Evolutionary conservation across 2,888 invertebrate genomes (phyloP), one percentile per base, ranked within the genome.

Genomic region (Orthonychiurus folsomi): DNA sequence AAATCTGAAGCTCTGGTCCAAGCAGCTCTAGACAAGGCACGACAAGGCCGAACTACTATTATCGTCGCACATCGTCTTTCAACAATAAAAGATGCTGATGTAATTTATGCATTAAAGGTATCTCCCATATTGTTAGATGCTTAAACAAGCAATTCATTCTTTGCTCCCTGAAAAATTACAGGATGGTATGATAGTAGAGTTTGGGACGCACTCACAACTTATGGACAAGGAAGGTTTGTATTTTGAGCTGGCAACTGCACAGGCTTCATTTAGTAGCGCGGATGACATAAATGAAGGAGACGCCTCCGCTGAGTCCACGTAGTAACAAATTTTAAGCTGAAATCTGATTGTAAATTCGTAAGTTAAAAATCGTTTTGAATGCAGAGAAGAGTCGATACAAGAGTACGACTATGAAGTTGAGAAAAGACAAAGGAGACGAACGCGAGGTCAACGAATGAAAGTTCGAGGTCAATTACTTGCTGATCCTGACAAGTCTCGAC

Each of bases 1-100:
- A 76, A 78, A 68, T 79, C 78, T 66, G 82, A 83, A 72, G 73
- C 76, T 1, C 70, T 79, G 12, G 81, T 82, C 1, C 81, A 82
- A 73, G 74, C 73, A 18, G 81, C 81, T 20, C 74, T 82, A 20
- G 80, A 82, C 61, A 77, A 78, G 65, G 81, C 81, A 0, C 75
- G 74, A 27, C 62, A 73, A 63, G 76, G 76, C 15, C 66, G 77
- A 54, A 76, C 76, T 2, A 76, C 76, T 3, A 72, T 77, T 28
- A 73, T 76, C 47, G 75, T 77, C 27, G 76, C 77, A 24, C 76
- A 77, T 66, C 70, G 76, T 1, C 65, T 76, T 2, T 73, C 74
- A 3, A 76, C 75, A 26, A 73, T 76, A 1, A 67, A 71, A 57
- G 68, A 73, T 59, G 76, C 75, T n/a, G 74, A 75, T 66, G 59